A percentile compares a stretch with the other conserved stretches of the same genome.
These are phyloP conservation scores for Brenthis daphne DNA, from an alignment of 2,888 invertebrate species.

Conservation along the genomic window DNA sequence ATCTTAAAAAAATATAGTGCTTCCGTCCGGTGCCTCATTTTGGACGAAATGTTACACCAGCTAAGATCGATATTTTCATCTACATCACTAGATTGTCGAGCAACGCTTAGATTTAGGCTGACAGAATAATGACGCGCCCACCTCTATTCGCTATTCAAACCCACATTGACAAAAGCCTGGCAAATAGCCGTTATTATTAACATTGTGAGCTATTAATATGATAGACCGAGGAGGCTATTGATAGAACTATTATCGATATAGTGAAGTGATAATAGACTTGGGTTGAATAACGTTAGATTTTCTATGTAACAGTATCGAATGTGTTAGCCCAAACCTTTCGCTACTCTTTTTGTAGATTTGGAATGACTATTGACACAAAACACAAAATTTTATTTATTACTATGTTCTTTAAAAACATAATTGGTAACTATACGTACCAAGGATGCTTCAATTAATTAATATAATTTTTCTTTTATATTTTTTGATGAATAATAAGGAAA, in stretches of 20 bases:
- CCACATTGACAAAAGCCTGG: constrained; percentile 73
- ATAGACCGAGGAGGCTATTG: constrained; percentile 54
- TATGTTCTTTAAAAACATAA: no score
- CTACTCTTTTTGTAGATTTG: constrained; percentile 7
- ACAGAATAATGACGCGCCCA: constrained; percentile 73
- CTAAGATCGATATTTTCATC: constrained; percentile 18
- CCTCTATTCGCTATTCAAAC: constrained; percentile 70
- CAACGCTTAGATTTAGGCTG: constrained; percentile 55
- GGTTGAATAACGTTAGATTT: constrained; percentile 24
- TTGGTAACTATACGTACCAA: no score
- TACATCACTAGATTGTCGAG: constrained; percentile 53
- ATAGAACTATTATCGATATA: constrained; percentile 43
- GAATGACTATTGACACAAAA: background rate
- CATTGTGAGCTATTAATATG: constrained; percentile 66
- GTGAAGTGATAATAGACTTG: constrained; percentile 30
- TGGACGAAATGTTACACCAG: no score
- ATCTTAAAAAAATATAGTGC: no score
- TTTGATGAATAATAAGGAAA: no score
- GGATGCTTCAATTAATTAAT: no score
- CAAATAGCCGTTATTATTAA: constrained; percentile 75
- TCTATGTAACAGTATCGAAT: constrained; percentile 8
- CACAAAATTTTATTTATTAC: no score
- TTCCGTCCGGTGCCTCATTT: no score
- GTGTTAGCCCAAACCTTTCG: constrained; percentile 1
- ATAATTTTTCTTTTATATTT: no score